phyloP scores from a whole-genome alignment of 2,113 vertebrate genomes.

The Rhombomys opimus region DNA sequence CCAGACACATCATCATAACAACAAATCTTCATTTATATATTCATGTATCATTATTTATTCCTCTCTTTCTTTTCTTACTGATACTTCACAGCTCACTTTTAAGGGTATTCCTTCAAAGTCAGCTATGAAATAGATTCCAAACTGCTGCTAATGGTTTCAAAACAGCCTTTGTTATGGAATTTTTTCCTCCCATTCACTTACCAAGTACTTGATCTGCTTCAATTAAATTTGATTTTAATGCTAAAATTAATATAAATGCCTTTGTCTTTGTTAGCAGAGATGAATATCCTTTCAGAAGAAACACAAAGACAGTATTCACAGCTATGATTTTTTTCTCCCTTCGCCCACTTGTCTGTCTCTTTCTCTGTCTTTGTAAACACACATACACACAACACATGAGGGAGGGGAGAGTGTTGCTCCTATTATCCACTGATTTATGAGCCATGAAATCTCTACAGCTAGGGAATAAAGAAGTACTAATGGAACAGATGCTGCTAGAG shows the following conservation, averaged over 20 bases:
- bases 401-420: background rate
- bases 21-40: background rate
- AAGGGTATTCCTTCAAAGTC: conserved; percentile 50
- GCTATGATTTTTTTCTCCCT: conserved; percentile 65
- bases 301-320: conserved; percentile 66
- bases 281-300: conserved; percentile 70
- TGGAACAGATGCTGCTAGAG: background rate
- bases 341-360: background rate
- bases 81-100: background rate
- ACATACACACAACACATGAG: background rate
- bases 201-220: conserved; percentile 77
- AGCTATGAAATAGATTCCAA: conserved; percentile 65
- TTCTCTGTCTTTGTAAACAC: background rate
- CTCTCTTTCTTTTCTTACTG: conserved; percentile 50
- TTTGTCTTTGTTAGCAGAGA: conserved; percentile 79
- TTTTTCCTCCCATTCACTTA: conserved; percentile 56
- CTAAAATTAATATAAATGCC: conserved; percentile 80
- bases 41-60: background rate
- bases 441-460: background rate
- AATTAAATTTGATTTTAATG: conserved; percentile 71
- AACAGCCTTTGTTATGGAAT: conserved; percentile 39
- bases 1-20: background rate
- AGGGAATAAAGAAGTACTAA: background rate
- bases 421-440: background rate
- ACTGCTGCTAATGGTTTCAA: conserved; percentile 50